Base-by-base conservation (phyloP, 2,797 vertebrate species). In the Parauchenoglanis punctatus region DNA sequence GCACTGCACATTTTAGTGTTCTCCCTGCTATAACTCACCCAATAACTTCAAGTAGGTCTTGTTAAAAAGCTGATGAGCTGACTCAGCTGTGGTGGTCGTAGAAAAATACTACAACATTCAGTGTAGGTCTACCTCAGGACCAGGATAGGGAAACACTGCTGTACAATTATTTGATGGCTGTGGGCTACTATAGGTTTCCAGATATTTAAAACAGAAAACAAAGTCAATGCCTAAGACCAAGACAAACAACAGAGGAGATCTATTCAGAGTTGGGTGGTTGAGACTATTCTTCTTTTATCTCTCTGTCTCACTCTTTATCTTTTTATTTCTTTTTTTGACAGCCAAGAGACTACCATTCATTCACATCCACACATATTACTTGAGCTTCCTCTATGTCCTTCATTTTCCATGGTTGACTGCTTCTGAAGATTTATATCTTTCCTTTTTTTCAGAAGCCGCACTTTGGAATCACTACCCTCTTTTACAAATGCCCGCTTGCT, bases 401-500 rank as follows among this genome's bases (percentile, higher is more conserved):
- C 70, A 87, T 44, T 81, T 89, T 87, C 31, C 76, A 78, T 58
- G 52, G 35, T 35, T 8, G 54, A 90, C 78, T 78, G 70, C 76
- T 76, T 81, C 44, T 61, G 28, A 82, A 88, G 54, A 78, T 87
- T 91, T 84, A 88, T 77, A 72, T 78, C 59, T 56, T 46, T 23
- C 10, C 65, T 56, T 73, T 78, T 89, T 86, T 88, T 90, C 44
- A 73, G 72, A 75, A 83, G 83, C 49, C 54, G 77, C 20, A 35
- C 84, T 88, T 90, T 83, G 65, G 87, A 92, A 89, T 90, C 87
- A 91, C 85, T 85, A 77, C 83, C 65, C 83, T 78, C 87, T 82
- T 89, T 87, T 87, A 91, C 87, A 92, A 87, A 86, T n/a, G 82
- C 84, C 89, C 68, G 73, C 40, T 81, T 82, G 58, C 13, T 52